phyloP scores from a whole-genome alignment of 2,888 invertebrate genomes.

The Lucinisca nassula region DNA sequence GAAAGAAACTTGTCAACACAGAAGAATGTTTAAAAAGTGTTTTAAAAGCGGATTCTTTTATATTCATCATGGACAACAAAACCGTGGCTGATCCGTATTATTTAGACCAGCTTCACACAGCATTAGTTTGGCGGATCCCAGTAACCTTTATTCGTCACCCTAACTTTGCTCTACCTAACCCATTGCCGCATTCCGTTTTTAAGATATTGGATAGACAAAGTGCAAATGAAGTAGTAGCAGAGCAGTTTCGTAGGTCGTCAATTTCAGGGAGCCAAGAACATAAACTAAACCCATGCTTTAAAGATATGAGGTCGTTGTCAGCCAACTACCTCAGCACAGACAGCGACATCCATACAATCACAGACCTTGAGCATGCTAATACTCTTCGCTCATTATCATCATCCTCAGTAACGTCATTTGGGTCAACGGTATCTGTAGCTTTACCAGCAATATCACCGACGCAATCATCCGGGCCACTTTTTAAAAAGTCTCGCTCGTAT shows the following conservation, averaged over 20 bases:
- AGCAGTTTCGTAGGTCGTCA: too few species aligned
- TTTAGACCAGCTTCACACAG: constrained; percentile 44
- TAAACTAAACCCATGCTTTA: too few species aligned
- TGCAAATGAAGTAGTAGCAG: too few species aligned
- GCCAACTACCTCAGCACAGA: too few species aligned
- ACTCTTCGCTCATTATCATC: neutral
- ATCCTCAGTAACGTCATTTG: neutral
- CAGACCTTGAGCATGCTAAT: too few species aligned
- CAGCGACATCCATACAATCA: too few species aligned
- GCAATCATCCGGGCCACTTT: neutral
- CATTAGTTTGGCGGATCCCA: constrained; percentile 40
- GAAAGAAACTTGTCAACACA: neutral
- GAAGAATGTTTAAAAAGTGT: neutral
- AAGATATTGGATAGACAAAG: neutral
- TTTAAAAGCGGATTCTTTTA: constrained; percentile 10
- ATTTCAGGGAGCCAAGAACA: too few species aligned
- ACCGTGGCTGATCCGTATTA: constrained; percentile 27
- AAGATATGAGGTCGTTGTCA: too few species aligned
- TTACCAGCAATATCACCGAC: neutral
- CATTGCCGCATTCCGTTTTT: constrained; percentile 54
- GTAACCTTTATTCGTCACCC: constrained; percentile 56
- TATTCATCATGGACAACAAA: constrained; percentile 44
- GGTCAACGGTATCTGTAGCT: neutral
- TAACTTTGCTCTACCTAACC: constrained; percentile 51
- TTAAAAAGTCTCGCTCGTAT: neutral